Percentiles rank a stretch among this genome's conserved stretches.
These are phyloP conservation scores for Platyrinchus mystaceus DNA, from an alignment of 2,797 vertebrate genomes.

Conservation along the genomic window DNA sequence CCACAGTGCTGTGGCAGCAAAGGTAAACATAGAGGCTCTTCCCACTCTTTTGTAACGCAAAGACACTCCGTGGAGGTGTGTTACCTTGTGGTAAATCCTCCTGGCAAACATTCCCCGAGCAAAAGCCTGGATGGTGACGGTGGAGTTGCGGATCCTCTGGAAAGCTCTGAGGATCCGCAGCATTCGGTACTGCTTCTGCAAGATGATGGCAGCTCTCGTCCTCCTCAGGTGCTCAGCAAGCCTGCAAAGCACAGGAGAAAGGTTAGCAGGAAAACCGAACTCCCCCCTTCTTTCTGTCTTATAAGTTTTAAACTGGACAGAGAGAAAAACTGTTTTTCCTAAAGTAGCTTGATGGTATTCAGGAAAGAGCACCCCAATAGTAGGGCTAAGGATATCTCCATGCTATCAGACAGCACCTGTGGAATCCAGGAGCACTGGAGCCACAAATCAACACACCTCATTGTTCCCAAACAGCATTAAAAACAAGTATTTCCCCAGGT, in stretches of 20 bases:
- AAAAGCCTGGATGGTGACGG: slow-evolving; percentile 87
- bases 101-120: slow-evolving; percentile 87
- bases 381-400: background rate
- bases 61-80: background rate
- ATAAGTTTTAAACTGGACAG: background rate
- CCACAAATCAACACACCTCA: background rate
- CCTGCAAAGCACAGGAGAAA: slow-evolving; percentile 61
- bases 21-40: background rate
- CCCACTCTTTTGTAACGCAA: background rate
- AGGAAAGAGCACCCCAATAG: background rate
- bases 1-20: accelerated
- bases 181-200: slow-evolving; percentile 94
- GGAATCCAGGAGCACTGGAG: background rate
- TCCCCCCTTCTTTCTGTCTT: background rate
- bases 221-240: slow-evolving; percentile 81
- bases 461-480: background rate
- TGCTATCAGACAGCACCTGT: background rate
- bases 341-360: background rate
- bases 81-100: slow-evolving; percentile 86
- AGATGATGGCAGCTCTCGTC: slow-evolving; percentile 79
- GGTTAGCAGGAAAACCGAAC: background rate
- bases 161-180: slow-evolving; percentile 75
- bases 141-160: slow-evolving; percentile 71
- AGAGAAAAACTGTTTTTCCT: background rate
- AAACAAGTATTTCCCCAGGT: background rate